These are phyloP conservation scores for Paradoxurus hermaphroditus DNA, from an alignment of 2,113 vertebrate genomes.

Conservation along the genomic window DNA sequence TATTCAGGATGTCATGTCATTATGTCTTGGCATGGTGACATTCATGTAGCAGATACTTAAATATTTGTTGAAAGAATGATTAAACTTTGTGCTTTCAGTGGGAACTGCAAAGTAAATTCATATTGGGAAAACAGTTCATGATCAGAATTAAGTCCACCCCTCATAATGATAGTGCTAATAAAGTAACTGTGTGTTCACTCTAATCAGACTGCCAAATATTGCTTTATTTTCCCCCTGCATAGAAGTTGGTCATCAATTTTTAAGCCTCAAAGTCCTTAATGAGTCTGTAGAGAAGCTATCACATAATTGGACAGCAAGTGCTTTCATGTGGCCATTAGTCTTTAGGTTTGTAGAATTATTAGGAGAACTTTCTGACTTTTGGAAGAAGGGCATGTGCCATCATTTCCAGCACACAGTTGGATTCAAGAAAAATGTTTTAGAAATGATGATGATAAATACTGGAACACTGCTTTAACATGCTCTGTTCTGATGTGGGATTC, in stretches of 20 bases:
- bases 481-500: not conserved
- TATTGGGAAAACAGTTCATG: not conserved
- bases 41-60: not conserved
- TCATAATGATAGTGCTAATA: not conserved
- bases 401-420: not conserved
- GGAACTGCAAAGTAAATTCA: not conserved
- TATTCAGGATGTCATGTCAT: not conserved
- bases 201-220: not conserved
- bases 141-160: not conserved
- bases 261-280: not conserved
- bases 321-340: not conserved
- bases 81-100: not conserved
- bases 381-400: not conserved
- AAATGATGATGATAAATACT: not conserved
- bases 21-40: not conserved
- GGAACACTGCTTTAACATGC: not conserved
- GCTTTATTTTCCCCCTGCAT: not conserved
- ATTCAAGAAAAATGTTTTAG: not conserved
- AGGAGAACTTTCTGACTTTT: not conserved
- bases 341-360: not conserved
- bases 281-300: not conserved
- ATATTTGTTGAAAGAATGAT: slow-evolving; percentile 24
- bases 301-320: not conserved
- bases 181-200: not conserved
- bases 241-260: not conserved